Percentiles rank a stretch among this genome's conserved stretches.
These are phyloP conservation scores for Coracias cyanogaster DNA, from an alignment of 2,797 vertebrate species.

Conservation along the genomic window DNA sequence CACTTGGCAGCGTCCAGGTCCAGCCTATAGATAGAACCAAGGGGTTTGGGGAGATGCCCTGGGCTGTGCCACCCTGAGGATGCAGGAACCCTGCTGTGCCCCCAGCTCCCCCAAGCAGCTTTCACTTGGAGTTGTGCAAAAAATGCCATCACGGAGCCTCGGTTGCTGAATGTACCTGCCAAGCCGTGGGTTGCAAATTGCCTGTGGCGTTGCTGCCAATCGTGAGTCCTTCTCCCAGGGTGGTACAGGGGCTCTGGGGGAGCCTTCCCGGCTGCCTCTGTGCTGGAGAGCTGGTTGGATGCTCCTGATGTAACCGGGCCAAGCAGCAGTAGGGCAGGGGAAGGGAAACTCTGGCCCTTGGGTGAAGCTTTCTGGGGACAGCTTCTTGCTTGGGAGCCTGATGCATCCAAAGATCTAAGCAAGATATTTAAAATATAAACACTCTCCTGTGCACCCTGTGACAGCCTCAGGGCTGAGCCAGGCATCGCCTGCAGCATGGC, in stretches of 20 bases:
- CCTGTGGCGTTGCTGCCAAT: neutral
- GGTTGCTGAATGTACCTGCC: fast-evolving
- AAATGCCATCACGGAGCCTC: neutral
- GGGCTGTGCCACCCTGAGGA: neutral
- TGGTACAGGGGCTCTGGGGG: neutral
- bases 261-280: fast-evolving
- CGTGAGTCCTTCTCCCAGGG: neutral
- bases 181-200: neutral
- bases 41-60: neutral
- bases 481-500: neutral
- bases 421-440: neutral
- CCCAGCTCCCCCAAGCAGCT: neutral
- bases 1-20: neutral
- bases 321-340: fast-evolving
- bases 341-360: neutral
- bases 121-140: fast-evolving
- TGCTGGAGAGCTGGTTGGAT: neutral
- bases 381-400: fast-evolving
- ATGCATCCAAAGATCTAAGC: neutral
- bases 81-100: fast-evolving
- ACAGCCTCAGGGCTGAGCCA: fast-evolving
- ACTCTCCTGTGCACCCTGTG: fast-evolving
- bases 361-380: neutral
- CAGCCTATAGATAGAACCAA: neutral
- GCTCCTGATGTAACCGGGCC: fast-evolving